Evolutionary conservation across 2,888 invertebrate genomes (phyloP).

Genomic region (Conomelus anceps): DNA sequence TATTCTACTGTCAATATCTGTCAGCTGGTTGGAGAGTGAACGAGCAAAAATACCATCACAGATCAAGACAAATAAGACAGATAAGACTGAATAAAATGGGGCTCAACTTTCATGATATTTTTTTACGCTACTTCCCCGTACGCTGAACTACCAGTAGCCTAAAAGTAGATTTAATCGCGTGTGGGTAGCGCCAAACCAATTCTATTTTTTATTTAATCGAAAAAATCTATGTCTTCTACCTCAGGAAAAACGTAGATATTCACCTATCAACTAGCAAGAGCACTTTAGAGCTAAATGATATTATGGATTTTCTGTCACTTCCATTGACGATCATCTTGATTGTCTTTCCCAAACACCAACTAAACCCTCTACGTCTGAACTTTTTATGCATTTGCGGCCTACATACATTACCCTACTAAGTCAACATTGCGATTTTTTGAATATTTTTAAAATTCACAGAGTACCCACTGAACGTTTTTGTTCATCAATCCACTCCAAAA

Average conservation of each 20-base stretch:
- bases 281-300: background rate
- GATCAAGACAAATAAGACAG: no score
- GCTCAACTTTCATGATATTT: background rate
- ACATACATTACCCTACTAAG: background rate
- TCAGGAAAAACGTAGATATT: background rate
- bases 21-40: no score
- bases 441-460: no score
- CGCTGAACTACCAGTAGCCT: background rate
- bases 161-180: background rate
- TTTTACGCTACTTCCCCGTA: background rate
- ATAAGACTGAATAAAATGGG: no score
- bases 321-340: background rate
- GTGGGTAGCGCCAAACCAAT: background rate
- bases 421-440: background rate
- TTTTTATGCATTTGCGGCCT: background rate
- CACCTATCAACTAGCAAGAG: background rate
- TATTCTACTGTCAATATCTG: no score
- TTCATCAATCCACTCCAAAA: no score
- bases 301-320: background rate
- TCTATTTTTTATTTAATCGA: background rate
- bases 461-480: no score
- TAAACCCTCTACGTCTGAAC: background rate
- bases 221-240: background rate
- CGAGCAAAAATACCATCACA: no score
- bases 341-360: background rate